Conservation (phyloP, 2,797 vertebrate species). For the Neostethus bicornis region DNA sequence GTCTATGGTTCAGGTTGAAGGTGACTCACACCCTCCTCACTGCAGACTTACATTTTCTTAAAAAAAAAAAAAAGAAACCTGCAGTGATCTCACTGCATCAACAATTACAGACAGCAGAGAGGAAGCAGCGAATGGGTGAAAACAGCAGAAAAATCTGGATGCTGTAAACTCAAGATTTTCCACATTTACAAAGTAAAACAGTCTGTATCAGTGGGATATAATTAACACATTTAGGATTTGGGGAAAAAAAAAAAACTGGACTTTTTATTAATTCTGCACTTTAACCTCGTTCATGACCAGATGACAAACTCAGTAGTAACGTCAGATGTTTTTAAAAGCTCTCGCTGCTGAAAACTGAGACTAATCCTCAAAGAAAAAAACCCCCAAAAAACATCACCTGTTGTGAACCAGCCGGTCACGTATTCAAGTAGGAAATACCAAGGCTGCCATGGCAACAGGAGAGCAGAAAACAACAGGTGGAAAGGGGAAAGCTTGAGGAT, state of each 20-base stretch:
- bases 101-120: constrained; percentile 22
- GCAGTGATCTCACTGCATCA: constrained; percentile 56
- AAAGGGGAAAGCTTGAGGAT: constrained; percentile 2
- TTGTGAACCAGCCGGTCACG: background rate
- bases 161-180: constrained; percentile 11
- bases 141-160: background rate
- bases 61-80: constrained; percentile 23
- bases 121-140: constrained; percentile 9
- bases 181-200: constrained; percentile 19
- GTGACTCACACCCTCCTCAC: constrained; percentile 36
- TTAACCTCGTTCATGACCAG: no score
- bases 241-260: background rate
- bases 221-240: background rate
- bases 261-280: no score
- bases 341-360: background rate
- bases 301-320: no score
- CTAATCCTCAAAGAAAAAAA: background rate
- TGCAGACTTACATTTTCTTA: constrained; percentile 41
- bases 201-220: background rate
- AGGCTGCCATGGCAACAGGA: constrained; percentile 51
- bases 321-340: no score
- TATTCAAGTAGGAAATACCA: constrained; percentile 12
- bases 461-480: constrained; percentile 30
- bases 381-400: background rate
- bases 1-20: constrained; percentile 9